Evolutionary conservation across 2,888 invertebrate species (phyloP).

Genomic region (Taenaris catops): DNA sequence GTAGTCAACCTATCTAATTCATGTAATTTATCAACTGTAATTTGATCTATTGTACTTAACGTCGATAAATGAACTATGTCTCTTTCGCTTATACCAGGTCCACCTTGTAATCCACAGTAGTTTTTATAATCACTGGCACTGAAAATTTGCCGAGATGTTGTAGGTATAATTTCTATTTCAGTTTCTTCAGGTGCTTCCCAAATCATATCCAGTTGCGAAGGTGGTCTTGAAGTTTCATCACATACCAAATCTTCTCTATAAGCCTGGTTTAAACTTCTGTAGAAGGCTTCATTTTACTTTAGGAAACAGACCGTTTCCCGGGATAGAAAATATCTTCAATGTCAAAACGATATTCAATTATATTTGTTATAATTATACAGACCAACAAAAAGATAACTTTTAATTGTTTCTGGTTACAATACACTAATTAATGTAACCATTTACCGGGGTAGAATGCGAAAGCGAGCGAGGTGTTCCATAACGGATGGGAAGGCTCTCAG

Average conservation of each 20-base stretch:
- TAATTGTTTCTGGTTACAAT: too few relatives aligned
- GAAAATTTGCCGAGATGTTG: constrained; percentile 82
- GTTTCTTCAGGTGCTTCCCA: constrained; percentile 91
- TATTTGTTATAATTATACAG: too few relatives aligned
- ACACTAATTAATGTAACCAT: too few relatives aligned
- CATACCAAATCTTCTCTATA: constrained; percentile 89
- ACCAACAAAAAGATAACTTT: too few relatives aligned
- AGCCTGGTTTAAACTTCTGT: constrained; percentile 92
- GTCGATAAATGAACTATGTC: constrained; percentile 87
- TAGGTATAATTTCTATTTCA: constrained; percentile 77
- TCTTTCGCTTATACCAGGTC: constrained; percentile 87
- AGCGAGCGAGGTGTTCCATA: too few relatives aligned
- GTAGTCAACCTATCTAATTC: constrained; percentile 88
- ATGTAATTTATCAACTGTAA: constrained; percentile 88
- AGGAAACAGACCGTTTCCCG: too few relatives aligned
- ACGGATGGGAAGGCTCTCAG: too few relatives aligned
- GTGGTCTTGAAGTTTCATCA: constrained; percentile 81
- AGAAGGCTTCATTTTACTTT: constrained; percentile 93
- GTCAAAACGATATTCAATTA: too few relatives aligned
- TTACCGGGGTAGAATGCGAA: too few relatives aligned
- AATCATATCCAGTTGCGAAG: constrained; percentile 90
- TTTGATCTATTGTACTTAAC: constrained; percentile 88
- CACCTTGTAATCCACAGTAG: constrained; percentile 83
- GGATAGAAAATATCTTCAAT: too few relatives aligned
- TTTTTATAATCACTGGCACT: constrained; percentile 89